A percentile compares a stretch with the other conserved stretches of the same genome.
These are phyloP conservation scores for Furcula furcula DNA, from an alignment of 2,888 invertebrate genomes.

Conservation along the genomic window DNA sequence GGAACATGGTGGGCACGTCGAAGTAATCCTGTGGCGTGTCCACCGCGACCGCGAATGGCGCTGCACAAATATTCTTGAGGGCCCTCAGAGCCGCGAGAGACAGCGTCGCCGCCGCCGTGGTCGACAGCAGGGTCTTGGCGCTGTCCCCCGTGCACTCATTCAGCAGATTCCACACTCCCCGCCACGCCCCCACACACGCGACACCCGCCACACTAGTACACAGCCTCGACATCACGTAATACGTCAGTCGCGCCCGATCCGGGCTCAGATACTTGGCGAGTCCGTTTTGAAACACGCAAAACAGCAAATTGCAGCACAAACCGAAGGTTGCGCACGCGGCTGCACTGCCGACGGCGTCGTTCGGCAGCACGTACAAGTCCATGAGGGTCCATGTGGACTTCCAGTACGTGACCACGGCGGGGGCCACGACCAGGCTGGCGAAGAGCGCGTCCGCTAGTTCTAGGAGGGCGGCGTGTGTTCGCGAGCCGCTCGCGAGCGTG, in stretches of 20 bases:
- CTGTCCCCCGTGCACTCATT: constrained; percentile 86
- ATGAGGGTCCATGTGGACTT: constrained; percentile 92
- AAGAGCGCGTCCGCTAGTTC: constrained; percentile 87
- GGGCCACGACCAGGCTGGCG: constrained; percentile 88
- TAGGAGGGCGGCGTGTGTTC: constrained; percentile 76
- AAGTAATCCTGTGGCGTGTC: constrained; percentile 91
- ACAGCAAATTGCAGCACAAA: constrained; percentile 85
- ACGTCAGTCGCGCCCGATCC: constrained; percentile 85
- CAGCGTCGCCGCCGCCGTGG: constrained; percentile 84
- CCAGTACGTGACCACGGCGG: constrained; percentile 93
- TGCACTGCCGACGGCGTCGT: constrained; percentile 82
- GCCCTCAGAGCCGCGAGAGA: constrained; percentile 86
- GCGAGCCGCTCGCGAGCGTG: constrained; percentile 80
- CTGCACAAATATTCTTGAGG: constrained; percentile 90
- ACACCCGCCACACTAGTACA: constrained; percentile 90
- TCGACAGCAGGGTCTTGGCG: constrained; percentile 81
- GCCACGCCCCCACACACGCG: constrained; percentile 93
- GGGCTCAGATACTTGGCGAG: constrained; percentile 82
- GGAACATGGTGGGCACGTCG: constrained; percentile 92
- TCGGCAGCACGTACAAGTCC: constrained; percentile 86
- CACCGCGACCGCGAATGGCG: constrained; percentile 89
- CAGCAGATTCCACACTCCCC: constrained; percentile 90
- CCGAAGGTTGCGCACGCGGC: constrained; percentile 87
- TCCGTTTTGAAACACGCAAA: constrained; percentile 85
- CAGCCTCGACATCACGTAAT: constrained; percentile 85